phyloP scores from a whole-genome alignment of 2,797 vertebrate genomes.

The Buphagus erythrorhynchus region DNA sequence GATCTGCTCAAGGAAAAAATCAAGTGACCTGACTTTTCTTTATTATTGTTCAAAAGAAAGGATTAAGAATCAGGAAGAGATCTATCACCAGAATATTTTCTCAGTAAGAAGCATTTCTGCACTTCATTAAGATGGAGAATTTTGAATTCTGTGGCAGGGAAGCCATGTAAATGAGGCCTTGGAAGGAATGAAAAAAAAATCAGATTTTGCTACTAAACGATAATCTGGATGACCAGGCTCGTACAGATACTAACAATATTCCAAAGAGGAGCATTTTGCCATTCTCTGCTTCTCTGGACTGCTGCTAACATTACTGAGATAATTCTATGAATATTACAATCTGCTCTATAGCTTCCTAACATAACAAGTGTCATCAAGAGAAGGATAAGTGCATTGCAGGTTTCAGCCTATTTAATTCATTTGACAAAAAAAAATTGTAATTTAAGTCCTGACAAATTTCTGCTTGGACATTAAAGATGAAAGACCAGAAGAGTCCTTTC shows the following conservation, averaged over 20 bases:
- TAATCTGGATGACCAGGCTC: not conserved
- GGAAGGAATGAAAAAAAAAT: not conserved
- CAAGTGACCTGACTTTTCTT: too few species aligned
- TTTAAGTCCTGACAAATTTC: not conserved
- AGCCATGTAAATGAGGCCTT: not conserved
- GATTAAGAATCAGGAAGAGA: too few species aligned
- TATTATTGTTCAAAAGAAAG: too few species aligned
- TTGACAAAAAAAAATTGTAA: not conserved
- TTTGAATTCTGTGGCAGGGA: too few species aligned
- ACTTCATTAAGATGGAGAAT: too few species aligned
- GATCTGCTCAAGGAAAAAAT: too few species aligned
- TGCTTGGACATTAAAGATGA: not conserved
- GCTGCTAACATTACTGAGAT: not conserved
- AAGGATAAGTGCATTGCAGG: not conserved
- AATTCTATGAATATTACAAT: not conserved
- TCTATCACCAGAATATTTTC: too few species aligned
- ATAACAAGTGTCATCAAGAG: not conserved
- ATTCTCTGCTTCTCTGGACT: not conserved
- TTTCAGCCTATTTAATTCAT: not conserved
- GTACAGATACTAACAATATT: not conserved
- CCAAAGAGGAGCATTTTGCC: not conserved
- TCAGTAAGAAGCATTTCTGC: too few species aligned
- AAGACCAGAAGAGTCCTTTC: not conserved
- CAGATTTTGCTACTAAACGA: not conserved
- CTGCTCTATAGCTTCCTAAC: not conserved